Base-by-base conservation (phyloP, 2,113 vertebrate genomes). In the Acanthisitta chloris region DNA sequence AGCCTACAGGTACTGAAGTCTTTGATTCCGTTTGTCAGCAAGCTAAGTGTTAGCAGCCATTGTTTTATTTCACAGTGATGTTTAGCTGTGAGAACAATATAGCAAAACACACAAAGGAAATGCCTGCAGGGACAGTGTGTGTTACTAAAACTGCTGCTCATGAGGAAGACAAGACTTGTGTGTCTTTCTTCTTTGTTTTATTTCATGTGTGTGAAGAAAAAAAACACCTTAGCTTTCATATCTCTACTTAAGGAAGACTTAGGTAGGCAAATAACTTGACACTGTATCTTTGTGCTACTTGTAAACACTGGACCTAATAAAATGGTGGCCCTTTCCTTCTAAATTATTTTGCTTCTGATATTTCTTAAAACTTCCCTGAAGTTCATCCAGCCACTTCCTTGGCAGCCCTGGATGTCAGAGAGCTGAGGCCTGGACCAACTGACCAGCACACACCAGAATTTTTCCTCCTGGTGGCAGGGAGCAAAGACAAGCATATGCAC, bases 401-500 rank as follows among this genome's bases (percentile, higher is more conserved):
- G 48, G 67, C 72, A 86, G 88, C 31, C 26, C 45, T 46, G 74
- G 45, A 3, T 2, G 5, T 26, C 40, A 24, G 77, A 76, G 38
- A 31, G 40, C 48, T 2, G 1, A 36, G 52, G 40, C 43, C 38
- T n/a, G 40, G 26, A 17, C 33, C 2, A 3, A 21, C 24, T 1
- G 3, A n/a, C 6, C 54, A 34, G 43, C 20, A 4, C 5, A 40
- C 1, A 0, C 29, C 23, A 19, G 49, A 14, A 11, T 4, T 46
- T 12, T 54, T 38, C 31, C 40, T 59, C 28, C 40, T 16, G 0
- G 3, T 0, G 17, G 34, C 81, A 51, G 17, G 36, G n/a, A 66
- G 45, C 21, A 25, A 59, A 57, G 55, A 9, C 3, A 8, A 28
- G 48, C 24, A 18, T 9, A 14, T 31, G 9, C 49, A 9, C 7